Base-by-base conservation (phyloP, 2,888 invertebrate species). In the Pyrocoelia pectoralis region DNA sequence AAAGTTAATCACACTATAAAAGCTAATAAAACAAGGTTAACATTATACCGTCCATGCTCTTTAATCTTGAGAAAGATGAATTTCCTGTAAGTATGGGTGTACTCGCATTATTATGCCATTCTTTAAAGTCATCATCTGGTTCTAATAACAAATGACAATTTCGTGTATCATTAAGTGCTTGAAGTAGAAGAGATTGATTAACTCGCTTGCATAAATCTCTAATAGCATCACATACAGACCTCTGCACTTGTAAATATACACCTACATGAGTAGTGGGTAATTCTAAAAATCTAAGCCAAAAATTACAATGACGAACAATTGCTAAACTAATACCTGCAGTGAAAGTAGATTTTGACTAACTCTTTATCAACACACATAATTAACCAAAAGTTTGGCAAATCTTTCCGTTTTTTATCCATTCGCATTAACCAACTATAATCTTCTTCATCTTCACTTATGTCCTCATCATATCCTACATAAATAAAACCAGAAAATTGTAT, bases 331-430 rank as follows among this genome's bases (percentile, higher is more conserved):
- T 75, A 86, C 85, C 89, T 86, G 80, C 88, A 88, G 70, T 91
- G 91, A 75, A 89, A 90, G 76, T 87, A 90, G 14, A 89, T 82
- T 41, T 85, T 84, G 4, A 90, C 88, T 56, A 83, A 80, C 68
- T 85, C 84, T 18, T 79, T 79, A 58, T 85, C 83, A 6, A 90
- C 82, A 70, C 84, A 84, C 77, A 90, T 82, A 61, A 91, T 87
- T 17, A 90, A 80, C 91, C 91, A 91, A 77, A 91, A 91, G 73
- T 88, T 87, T 0, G 90, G 90, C 65, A 89, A 78, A 24, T 82
- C 75, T n/a, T 80, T 79, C 61, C 85, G 78, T 54, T 82, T 83
- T 55, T 81, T 82, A 66, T 85, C 85, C 10, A 86, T 75, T 59
- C 84, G 84, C 59, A 80, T 77, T 9, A 86, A 75, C 85, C 86